phyloP scores from a whole-genome alignment of 2,888 invertebrate genomes.

The Spodoptera exigua region DNA sequence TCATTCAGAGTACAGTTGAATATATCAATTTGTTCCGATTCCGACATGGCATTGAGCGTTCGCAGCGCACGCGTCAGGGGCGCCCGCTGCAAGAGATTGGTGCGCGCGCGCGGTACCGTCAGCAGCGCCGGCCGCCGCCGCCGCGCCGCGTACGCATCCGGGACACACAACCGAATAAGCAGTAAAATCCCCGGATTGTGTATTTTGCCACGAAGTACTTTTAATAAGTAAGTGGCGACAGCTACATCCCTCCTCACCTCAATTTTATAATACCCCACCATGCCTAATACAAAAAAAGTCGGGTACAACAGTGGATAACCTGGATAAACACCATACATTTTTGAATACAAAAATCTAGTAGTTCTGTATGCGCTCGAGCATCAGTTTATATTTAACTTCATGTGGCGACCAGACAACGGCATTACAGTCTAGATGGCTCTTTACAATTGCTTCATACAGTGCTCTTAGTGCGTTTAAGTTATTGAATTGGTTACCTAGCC shows the following conservation, averaged over 20 bases:
- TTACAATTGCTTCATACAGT: constrained; percentile 8
- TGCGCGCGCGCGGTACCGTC: not conserved
- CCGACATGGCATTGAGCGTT: too few relatives aligned
- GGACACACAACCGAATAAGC: not conserved
- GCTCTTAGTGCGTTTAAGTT: constrained; percentile 3
- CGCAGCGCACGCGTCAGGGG: too few relatives aligned
- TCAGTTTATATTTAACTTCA: constrained; percentile 1
- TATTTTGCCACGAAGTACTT: not conserved
- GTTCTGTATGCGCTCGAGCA: constrained; percentile 7
- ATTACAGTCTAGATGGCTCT: constrained; percentile 9
- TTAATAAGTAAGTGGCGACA: not conserved
- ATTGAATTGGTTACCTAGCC: constrained; percentile 1
- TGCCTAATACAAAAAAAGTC: constrained; percentile 3
- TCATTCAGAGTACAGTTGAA: too few relatives aligned
- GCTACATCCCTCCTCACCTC: constrained; percentile 5
- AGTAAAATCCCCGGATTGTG: not conserved
- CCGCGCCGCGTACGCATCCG: not conserved
- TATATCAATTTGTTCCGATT: too few relatives aligned
- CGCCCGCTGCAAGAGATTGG: not conserved
- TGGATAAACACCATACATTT: constrained; percentile 2
- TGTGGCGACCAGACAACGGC: constrained; percentile 1
- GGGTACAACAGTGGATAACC: constrained; percentile 10
- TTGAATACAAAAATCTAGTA: constrained; percentile 6
- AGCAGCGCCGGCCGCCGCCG: too few relatives aligned
- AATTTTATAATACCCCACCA: not conserved